Percentiles rank a stretch among this genome's conserved stretches.
Evolutionary conservation across 2,797 vertebrate genomes (phyloP).

Genomic region (Huso huso): DNA sequence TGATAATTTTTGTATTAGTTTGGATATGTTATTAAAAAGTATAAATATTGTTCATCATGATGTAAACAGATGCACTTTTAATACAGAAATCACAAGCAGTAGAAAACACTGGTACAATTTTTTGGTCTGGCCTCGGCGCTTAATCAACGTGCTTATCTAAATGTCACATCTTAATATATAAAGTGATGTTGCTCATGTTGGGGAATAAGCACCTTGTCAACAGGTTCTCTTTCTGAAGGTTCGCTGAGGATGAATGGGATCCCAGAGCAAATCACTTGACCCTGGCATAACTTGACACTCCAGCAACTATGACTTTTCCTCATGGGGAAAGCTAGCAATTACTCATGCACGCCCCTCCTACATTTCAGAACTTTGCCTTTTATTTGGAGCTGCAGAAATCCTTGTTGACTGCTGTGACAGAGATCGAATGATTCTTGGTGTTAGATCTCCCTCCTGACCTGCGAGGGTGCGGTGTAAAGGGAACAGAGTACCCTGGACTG

Average conservation of each 20-base stretch:
- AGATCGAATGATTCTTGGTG: no score
- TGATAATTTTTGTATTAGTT: no score
- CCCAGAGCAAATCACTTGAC: constrained; percentile 37
- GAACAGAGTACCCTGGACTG: no score
- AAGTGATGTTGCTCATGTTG: not conserved
- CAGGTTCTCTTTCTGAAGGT: constrained; percentile 18
- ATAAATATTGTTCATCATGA: no score
- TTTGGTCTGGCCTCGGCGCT: not conserved
- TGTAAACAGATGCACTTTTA: no score
- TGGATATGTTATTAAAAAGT: no score
- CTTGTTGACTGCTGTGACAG: no score
- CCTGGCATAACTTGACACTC: constrained; percentile 36
- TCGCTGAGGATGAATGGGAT: constrained; percentile 35
- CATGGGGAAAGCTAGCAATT: not conserved
- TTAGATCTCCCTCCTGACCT: no score
- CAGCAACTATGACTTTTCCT: constrained; percentile 29
- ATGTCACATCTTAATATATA: not conserved
- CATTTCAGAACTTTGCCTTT: not conserved
- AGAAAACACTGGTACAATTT: not conserved
- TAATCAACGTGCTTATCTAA: not conserved
- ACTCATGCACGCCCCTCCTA: not conserved
- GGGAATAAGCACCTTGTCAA: constrained; percentile 15
- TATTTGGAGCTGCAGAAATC: not conserved
- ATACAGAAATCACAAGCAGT: no score
- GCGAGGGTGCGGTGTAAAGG: no score